Conservation (phyloP, 1,140 invertebrate genomes). For the Arctopsyche grandis region DNA sequence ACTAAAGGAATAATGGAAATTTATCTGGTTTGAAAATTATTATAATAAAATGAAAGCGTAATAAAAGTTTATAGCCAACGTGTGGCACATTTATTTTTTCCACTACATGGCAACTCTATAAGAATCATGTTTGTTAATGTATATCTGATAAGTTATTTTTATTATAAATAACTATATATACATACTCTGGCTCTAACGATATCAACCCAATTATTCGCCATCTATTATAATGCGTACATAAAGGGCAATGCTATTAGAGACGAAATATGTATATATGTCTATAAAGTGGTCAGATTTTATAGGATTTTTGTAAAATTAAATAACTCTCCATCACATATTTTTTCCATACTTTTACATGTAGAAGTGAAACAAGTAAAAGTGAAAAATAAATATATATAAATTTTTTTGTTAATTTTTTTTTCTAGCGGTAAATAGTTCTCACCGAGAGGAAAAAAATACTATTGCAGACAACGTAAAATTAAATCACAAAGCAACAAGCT, state of each 20-base stretch:
- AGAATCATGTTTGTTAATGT: constrained; percentile 63
- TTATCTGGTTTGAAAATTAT: background rate
- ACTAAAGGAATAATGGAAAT: background rate
- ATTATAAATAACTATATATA: constrained; percentile 51
- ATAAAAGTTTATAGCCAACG: constrained; percentile 65
- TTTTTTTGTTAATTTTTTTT: constrained; percentile 62
- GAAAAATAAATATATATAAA: constrained; percentile 61
- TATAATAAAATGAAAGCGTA: constrained; percentile 43
- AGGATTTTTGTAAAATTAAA: constrained; percentile 65
- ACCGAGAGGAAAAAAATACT: background rate
- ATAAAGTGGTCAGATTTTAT: constrained; percentile 53
- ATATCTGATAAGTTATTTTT: constrained; percentile 53
- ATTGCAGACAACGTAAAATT: constrained; percentile 38
- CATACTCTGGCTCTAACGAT: constrained; percentile 30
- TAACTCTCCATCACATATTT: constrained; percentile 64
- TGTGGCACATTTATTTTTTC: constrained; percentile 69
- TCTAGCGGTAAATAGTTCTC: constrained; percentile 56
- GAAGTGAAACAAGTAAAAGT: constrained; percentile 61
- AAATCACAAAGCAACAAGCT: constrained; percentile 37
- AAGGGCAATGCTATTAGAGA: constrained; percentile 14
- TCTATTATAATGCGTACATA: constrained; percentile 22
- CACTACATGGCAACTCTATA: constrained; percentile 69
- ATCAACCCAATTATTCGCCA: background rate
- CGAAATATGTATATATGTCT: constrained; percentile 26
- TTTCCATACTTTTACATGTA: constrained; percentile 67